Evolutionary conservation across 64 coral and sea anemone genomes (phyloP), one percentile per base, ranked within the genome.

Genomic region (Acropora yongei): DNA sequence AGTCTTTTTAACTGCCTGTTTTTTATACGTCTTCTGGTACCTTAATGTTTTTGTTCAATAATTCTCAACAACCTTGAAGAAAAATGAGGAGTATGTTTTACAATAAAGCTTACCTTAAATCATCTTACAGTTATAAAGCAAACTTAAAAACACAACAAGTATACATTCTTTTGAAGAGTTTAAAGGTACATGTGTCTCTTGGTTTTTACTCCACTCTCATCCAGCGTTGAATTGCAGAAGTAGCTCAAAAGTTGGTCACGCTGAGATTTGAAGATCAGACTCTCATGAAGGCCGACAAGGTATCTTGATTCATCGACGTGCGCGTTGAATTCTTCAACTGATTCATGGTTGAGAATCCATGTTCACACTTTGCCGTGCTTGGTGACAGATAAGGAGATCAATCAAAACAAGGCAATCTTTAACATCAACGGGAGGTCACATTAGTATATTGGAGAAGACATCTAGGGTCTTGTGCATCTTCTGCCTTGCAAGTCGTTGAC

Each of bases 161-260:
- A 72, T 72, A 72, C 68, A 72, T 1, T 72, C 68, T 72, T 72
- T 72, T 72, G 68, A 72, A 72, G 50, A 53, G 50, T 53, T 53
- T 69, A 69, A 20, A 69, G 66, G 13, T 69, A 6, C 3, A 69
- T 13, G n/a, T 69, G n/a, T 69, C 66, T 69, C 66, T 69, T 20
- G 12, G 66, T 69, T 69, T 69, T 69, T 69, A 14, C 66, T 69
- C 12, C 66, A 69, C 13, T 69, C 66, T 30, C 30, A 69, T 69
- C 13, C 66, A 69, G 66, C n/a, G 66, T 20, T 69, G 13, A 69
- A 69, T 69, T 14, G 66, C 66, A 13, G 66, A 13, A 69, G 66
- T 20, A 14, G 66, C 3, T 10, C n/a, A 69, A 20, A 69, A 69
- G 66, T 69, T 69, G 66, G 12, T 20, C 12, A 69, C 13, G 11